Evolutionary conservation across 1,140 invertebrate species (phyloP), one percentile per base, ranked within the genome.

Genomic region (Harlomillsia oculata): DNA sequence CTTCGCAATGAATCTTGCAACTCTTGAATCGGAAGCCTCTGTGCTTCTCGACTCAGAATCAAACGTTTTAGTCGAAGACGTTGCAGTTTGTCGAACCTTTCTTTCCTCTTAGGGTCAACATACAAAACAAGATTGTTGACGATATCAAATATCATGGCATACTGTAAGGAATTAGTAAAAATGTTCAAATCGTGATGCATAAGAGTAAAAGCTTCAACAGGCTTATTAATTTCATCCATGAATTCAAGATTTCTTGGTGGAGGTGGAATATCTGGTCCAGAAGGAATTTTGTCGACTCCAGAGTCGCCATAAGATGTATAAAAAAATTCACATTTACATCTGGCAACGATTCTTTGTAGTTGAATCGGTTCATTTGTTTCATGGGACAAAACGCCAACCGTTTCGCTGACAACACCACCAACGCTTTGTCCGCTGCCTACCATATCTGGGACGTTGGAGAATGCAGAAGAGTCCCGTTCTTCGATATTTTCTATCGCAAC

Each of bases 161-260:
- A 97, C 80, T 89, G 69, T 59, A 94, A 76, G 0, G 91, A 94
- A 74, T 98, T 98, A 5, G 94, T 97, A 72, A 88, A 95, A 1
- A 97, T 89, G 70, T 98, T 90, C 2, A 99, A 75, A 74, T 98
- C 95, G 69, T 99, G 89, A 76, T 99, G 96, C 81, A 97, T 95
- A 2, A 99, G 74, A 0, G 93, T 98, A 68, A 99, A 97, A 3
- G 91, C 90, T 75, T 99, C 94, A 5, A 95, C 90, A 14, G 89
- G 87, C 26, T 85, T 82, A 66, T 94, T 86, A 60, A 81, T 79
- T 57, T 81, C 78, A 60, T 85, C 82, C 80, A 84, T 86, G 0
- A 80, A 81, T 66, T 86, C 85, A 69, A 85, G 81, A 5, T 78
- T 76, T 1, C 53, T 57, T 1, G 82, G 82, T 2, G 66, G 62